These are phyloP conservation scores for Adelosebastes latens DNA, from an alignment of 2,797 vertebrate genomes.

Conservation along the genomic window DNA sequence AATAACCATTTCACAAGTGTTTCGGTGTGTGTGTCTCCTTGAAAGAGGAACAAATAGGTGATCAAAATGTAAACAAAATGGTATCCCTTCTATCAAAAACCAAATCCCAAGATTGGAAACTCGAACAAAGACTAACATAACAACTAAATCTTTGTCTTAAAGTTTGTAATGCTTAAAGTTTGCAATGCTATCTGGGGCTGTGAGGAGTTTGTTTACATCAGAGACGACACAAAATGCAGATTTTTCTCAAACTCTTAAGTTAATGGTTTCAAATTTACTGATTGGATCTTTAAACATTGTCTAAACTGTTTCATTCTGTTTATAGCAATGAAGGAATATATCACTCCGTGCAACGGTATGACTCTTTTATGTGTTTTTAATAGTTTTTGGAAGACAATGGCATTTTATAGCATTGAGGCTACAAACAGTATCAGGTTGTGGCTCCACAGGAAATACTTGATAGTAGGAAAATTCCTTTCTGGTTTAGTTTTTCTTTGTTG, in stretches of 20 bases:
- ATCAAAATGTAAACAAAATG: not conserved
- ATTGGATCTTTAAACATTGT: not conserved
- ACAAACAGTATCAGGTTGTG: not conserved
- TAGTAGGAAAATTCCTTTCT: not conserved
- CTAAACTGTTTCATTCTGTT: not conserved
- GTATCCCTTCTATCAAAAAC: not conserved
- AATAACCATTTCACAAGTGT: slow-evolving; percentile 2
- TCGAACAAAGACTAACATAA: not conserved
- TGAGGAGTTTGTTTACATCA: not conserved
- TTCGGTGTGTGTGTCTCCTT: not conserved
- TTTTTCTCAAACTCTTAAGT: not conserved
- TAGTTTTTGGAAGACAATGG: not conserved
- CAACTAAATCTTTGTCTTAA: not conserved
- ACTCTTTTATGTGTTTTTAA: not conserved
- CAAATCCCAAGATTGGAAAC: too few species aligned
- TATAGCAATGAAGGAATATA: not conserved
- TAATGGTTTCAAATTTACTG: not conserved
- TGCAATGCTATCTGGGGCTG: not conserved
- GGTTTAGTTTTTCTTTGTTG: not conserved
- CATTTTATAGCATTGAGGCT: not conserved
- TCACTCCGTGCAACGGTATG: not conserved
- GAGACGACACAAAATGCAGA: not conserved
- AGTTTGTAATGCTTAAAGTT: not conserved
- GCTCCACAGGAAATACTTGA: not conserved
- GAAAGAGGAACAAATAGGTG: not conserved